phyloP scores from a whole-genome alignment of 2,888 invertebrate genomes.

The Chloroclystis v-ata region DNA sequence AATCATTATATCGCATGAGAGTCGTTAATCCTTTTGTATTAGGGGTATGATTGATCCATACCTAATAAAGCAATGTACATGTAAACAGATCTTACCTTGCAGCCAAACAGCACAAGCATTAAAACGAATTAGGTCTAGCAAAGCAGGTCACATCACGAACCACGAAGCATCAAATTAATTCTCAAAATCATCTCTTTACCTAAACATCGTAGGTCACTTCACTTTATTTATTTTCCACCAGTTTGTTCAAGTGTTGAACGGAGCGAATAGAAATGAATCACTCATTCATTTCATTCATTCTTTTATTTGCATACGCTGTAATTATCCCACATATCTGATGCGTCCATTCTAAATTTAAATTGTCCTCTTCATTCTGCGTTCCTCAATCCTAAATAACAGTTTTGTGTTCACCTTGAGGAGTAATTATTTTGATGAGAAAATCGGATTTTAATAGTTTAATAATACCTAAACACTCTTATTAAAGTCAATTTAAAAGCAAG shows the following conservation, averaged over 20 bases:
- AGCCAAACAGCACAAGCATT: no score
- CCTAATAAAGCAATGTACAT: no score
- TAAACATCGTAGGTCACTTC: no score
- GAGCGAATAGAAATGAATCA: neutral
- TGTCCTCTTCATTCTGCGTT: conserved; percentile 17
- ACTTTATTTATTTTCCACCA: neutral
- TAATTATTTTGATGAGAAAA: conserved; percentile 10
- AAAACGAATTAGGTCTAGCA: neutral
- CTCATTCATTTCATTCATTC: conserved; percentile 32
- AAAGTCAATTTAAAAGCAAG: no score
- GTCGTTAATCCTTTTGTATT: no score
- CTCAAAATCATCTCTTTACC: no score
- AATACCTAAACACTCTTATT: neutral
- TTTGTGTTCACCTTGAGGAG: conserved; percentile 15
- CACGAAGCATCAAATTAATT: neutral
- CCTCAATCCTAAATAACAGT: conserved; percentile 12
- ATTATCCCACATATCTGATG: conserved; percentile 44
- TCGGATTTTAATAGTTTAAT: neutral
- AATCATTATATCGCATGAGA: no score
- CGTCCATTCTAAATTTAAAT: conserved; percentile 31
- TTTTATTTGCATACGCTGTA: conserved; percentile 51
- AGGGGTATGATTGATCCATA: no score
- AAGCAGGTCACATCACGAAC: conserved; percentile 4
- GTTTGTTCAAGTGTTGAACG: conserved; percentile 15
- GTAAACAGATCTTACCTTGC: no score